Evolutionary conservation across 2,797 vertebrate species (phyloP), one percentile per base, ranked within the genome.

Genomic region (Momotus momota): DNA sequence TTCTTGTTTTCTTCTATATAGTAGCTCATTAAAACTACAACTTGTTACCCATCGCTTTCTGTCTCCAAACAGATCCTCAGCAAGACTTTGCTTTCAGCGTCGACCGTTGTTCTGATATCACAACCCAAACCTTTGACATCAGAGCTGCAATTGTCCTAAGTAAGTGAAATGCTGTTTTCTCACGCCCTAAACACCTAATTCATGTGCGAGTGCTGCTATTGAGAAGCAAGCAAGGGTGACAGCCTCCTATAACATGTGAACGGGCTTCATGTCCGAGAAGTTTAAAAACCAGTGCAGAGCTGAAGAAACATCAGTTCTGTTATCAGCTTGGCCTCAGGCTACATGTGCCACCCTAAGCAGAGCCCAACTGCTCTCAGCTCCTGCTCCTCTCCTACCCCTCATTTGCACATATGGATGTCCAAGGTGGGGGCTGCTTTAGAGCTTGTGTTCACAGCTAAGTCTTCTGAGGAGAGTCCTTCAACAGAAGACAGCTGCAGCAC

Each of bases 61-160:
- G 64, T 88, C 72, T 96, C 94, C 84, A 90, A 86, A 86, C 95
- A 98, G 98, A 98, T 96, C 95, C 97, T 9, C 31, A 96, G n/a
- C 98, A 98, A 96, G 98, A 98, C 75, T 94, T 98, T 69, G 96
- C 98, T 88, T 81, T 98, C 40, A 98, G 97, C 43, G 55, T 98
- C 51, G 97, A 97, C 41, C 92, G 4, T 29, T 98, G 98, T 85
- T 78, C 97, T 55, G 95, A 85, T 58, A 5, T 95, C 4, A 1
- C 89, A 62, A 81, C 57, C 19, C 25, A 95, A 13, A 88, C 89
- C 40, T 57, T 97, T 80, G 92, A 89, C 49, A 7, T 98, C 78
- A 95, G 91, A 96, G 82, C 93, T 88, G 97, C 97, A 61, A 72
- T 93, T 0, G 45, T 97, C 91, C 92, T 98, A 84, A 90, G 98